phyloP scores from a whole-genome alignment of 2,888 invertebrate species.

The Glaucopsyche alexis region DNA sequence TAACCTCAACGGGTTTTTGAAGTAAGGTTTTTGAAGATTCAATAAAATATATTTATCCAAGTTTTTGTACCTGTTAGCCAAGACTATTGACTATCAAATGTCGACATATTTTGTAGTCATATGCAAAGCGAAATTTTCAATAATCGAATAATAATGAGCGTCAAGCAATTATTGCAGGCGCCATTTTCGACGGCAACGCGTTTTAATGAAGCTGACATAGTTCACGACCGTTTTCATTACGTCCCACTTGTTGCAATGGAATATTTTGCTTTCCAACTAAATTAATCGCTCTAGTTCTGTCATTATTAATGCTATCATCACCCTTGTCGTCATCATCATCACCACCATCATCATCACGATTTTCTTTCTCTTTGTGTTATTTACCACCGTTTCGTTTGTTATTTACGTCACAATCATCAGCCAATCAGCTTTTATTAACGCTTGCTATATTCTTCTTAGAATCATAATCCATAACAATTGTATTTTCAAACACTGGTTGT shows the following conservation, averaged over 20 bases:
- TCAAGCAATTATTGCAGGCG: neutral
- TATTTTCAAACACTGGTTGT: neutral
- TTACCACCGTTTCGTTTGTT: neutral
- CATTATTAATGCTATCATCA: conserved; percentile 13
- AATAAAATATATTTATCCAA: no score
- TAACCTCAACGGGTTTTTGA: no score
- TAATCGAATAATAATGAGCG: conserved; percentile 15
- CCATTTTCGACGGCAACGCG: neutral
- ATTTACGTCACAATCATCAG: neutral
- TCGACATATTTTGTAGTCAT: neutral
- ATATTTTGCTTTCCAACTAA: conserved; percentile 13
- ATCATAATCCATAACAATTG: no score
- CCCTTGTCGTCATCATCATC: neutral
- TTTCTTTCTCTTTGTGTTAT: neutral
- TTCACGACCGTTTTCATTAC: conserved; percentile 15
- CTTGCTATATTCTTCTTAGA: no score
- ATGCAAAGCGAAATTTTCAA: conserved; percentile 5
- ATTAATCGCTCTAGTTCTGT: conserved; percentile 17
- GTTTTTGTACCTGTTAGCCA: no score
- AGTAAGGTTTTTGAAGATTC: no score
- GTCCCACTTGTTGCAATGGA: conserved; percentile 12
- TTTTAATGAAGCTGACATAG: conserved; percentile 11
- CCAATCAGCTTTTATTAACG: no score
- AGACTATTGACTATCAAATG: neutral
- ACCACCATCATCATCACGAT: neutral